A percentile compares a stretch with the other conserved stretches of the same genome.
Conservation (phyloP, 2,888 invertebrate species). For the Ferrisia virgata region DNA sequence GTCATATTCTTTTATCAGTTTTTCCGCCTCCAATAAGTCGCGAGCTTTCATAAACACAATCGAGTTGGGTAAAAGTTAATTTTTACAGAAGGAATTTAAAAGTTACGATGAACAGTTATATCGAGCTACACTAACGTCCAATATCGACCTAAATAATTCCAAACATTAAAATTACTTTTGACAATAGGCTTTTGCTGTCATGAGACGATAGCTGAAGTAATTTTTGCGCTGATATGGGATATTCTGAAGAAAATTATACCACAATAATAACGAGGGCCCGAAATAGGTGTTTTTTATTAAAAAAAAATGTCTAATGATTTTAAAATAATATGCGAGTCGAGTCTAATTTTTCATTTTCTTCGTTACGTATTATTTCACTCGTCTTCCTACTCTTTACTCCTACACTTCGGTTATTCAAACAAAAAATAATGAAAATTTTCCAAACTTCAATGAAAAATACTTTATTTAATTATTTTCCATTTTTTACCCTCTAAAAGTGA, state of each 20-base stretch:
- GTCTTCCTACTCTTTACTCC: too few species aligned
- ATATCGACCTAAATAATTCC: background rate
- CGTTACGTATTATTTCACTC: too few species aligned
- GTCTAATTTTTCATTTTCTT: background rate
- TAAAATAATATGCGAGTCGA: too few species aligned
- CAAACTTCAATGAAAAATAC: background rate
- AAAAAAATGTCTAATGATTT: background rate
- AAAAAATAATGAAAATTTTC: background rate
- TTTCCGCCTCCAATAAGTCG: background rate
- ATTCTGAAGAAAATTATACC: background rate
- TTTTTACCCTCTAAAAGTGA: too few species aligned
- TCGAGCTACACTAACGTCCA: background rate
- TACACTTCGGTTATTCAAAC: too few species aligned
- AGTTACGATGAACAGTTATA: background rate
- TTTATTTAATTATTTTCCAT: background rate
- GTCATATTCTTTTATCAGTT: background rate
- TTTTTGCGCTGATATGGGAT: background rate
- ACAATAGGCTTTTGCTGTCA: background rate
- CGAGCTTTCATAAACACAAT: background rate
- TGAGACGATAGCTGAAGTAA: background rate
- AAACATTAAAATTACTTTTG: background rate
- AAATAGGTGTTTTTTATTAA: too few species aligned
- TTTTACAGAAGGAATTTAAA: background rate
- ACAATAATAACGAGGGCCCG: too few species aligned
- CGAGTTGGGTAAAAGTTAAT: background rate